Base-by-base conservation (phyloP, 2,797 vertebrate species). In the Leuciscus waleckii region DNA sequence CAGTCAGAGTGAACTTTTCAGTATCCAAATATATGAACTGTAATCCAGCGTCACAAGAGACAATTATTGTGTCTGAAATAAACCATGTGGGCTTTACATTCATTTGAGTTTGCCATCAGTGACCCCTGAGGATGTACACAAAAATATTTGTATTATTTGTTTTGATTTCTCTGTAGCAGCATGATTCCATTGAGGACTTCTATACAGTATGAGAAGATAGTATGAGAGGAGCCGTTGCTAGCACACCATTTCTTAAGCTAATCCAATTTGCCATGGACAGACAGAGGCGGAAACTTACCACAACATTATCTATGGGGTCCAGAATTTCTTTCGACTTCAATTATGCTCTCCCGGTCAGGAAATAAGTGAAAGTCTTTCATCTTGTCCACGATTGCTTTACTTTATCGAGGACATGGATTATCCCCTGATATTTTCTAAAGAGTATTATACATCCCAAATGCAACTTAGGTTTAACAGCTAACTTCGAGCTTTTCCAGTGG, bases 181-280 rank as follows among this genome's bases (percentile, higher is more conserved):
- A 91, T 91, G 91, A 93, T 94, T 92, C 91, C 90, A 83, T 86
- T 88, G 26, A 68, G 70, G 84, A 88, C 84, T 87, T 89, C 89
- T 84, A 73, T 69, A 86, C 63, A 82, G 84, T 88, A 46, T 46
- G 43, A 46, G 74, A 76, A 71, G 85, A 88, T 87, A 82, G 81
- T 90, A 74, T 83, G 85, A 91, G 85, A 91, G 91, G 92, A 89
- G 86, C 88, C 86, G 81, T 91, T 89, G 86, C 84, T 88, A 81
- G 86, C 92, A 90, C 87, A 93, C 90, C 87, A 87, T 89, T 89
- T 87, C 89, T 93, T 94, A 79, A 89, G 76, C 86, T 95, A 94
- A 95, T 95, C 93, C 91, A 88, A 90, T 94, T 92, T 86, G 88
- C 89, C 89, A 90, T 56, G 89, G 91, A 73, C 67, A 87, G 90